Percentiles rank a stretch among this genome's conserved stretches.
These are phyloP conservation scores for Dipodomys spectabilis DNA, from an alignment of 2,113 vertebrate species.

Conservation along the genomic window DNA sequence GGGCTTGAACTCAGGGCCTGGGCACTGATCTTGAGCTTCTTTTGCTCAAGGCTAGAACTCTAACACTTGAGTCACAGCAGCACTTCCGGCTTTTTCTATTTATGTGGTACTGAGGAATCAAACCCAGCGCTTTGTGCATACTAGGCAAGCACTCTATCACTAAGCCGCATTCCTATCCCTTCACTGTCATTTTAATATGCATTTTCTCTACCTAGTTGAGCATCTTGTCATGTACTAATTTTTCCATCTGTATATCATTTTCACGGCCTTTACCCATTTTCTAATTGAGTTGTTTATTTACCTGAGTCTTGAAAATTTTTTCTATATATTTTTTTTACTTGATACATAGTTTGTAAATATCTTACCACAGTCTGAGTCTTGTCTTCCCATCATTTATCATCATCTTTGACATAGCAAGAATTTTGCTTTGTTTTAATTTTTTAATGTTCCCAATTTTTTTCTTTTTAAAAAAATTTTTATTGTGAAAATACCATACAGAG, in stretches of 20 bases:
- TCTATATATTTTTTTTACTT: neutral
- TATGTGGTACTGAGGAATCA: no score
- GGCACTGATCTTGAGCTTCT: no score
- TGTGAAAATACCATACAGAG: no score
- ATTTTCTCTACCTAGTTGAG: neutral
- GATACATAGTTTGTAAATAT: neutral
- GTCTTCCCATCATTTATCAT: neutral
- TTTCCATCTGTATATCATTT: neutral
- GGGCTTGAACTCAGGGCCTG: no score
- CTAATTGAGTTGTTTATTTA: neutral
- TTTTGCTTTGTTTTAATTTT: neutral
- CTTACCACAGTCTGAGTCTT: no score
- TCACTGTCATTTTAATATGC: neutral
- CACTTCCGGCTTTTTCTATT: no score
- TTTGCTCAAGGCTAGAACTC: no score
- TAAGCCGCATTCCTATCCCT: no score
- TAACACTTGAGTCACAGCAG: no score
- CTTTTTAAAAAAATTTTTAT: neutral
- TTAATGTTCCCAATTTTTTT: conserved; percentile 3
- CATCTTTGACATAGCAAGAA: neutral
- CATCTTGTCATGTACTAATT: neutral
- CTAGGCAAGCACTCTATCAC: no score
- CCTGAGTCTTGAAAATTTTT: neutral
- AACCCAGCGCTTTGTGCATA: no score
- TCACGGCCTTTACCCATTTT: neutral